Conservation (phyloP, 30 jellyfish, hydroid and myxozoan genomes). For the Chrysaora quinquecirrha region DNA sequence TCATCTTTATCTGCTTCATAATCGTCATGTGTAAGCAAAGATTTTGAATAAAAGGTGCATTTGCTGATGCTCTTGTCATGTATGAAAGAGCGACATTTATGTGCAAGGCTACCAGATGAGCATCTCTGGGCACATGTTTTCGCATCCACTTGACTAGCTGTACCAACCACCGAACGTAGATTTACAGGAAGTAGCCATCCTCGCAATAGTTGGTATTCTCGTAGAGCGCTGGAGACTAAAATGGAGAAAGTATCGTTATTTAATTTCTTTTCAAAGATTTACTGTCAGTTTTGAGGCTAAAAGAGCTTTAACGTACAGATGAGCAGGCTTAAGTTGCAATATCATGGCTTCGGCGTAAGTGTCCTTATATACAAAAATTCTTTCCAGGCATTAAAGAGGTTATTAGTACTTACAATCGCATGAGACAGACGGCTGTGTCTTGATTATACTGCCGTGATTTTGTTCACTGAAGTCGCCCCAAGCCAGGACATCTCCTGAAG, state of each 20-base stretch:
- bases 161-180: constrained; percentile 39
- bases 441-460: constrained; percentile 61
- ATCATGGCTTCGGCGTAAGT: no score
- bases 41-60: constrained; percentile 67
- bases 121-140: constrained; percentile 59
- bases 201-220: constrained; percentile 72
- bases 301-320: no score
- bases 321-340: no score
- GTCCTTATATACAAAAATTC: no score
- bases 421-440: constrained; percentile 82
- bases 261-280: no score
- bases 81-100: constrained; percentile 82
- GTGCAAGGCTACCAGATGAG: constrained; percentile 27
- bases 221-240: constrained; percentile 49
- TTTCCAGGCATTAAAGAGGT: no score
- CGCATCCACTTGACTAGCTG: constrained; percentile 25
- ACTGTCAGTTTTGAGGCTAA: no score
- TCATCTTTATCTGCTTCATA: constrained; percentile 50
- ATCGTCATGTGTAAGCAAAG: constrained; percentile 49
- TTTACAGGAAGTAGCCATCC: constrained; percentile 70
- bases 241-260: background rate
- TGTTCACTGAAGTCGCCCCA: constrained; percentile 90
- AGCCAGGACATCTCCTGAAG: constrained; percentile 89
- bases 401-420: constrained; percentile 81
- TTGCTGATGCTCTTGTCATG: constrained; percentile 21